These are phyloP conservation scores for Paracentrotus lividus DNA, from an alignment of 53 echinoderm and acorn worm genomes.

Conservation along the genomic window DNA sequence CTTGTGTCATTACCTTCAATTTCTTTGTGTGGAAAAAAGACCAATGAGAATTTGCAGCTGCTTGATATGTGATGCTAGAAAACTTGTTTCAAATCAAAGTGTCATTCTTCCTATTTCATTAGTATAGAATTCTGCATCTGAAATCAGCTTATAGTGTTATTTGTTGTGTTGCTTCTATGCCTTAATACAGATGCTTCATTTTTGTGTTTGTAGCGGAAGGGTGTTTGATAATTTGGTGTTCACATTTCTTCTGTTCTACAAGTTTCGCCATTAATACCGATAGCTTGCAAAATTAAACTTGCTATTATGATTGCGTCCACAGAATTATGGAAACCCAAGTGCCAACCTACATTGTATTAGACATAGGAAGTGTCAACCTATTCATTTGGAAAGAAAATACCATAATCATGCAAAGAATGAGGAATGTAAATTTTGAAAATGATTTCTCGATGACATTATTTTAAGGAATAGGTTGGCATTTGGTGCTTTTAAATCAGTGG, in stretches of 20 bases:
- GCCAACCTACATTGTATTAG: neutral
- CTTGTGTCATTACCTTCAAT: neutral
- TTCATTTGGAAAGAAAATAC: neutral
- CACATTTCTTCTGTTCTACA: neutral
- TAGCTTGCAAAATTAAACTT: neutral
- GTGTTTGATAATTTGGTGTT: neutral
- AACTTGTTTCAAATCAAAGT: neutral
- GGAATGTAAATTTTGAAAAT: neutral
- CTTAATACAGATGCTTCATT: neutral
- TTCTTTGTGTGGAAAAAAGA: neutral
- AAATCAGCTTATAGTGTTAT: neutral
- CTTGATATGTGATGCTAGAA: neutral
- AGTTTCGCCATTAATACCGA: neutral
- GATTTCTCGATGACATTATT: neutral
- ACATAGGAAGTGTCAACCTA: neutral
- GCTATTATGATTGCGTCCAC: neutral
- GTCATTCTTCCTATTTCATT: neutral
- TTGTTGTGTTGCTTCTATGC: no score
- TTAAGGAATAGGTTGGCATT: neutral
- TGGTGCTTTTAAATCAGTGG: neutral
- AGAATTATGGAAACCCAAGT: neutral
- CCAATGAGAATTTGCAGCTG: neutral
- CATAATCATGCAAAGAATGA: neutral
- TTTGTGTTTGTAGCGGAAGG: neutral
- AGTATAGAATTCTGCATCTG: neutral